Percentiles rank a stretch among this genome's conserved stretches.
Conservation (phyloP, 2,797 vertebrate species). For the Dallia pectoralis region DNA sequence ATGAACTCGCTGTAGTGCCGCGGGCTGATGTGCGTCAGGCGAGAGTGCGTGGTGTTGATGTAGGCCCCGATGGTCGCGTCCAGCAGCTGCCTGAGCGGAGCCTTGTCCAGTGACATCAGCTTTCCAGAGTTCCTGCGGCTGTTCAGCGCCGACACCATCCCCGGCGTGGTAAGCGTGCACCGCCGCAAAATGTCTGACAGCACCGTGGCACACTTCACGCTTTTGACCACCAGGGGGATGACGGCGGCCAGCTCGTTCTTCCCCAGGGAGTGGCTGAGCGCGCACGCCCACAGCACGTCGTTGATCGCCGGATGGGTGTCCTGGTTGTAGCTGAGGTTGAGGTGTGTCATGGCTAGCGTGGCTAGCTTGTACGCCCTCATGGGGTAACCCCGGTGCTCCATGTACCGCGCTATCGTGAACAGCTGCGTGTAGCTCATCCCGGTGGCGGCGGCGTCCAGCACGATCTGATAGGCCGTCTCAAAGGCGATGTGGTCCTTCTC, state of each 20-base stretch:
- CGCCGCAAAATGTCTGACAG: constrained; percentile 96
- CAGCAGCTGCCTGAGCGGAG: constrained; percentile 92
- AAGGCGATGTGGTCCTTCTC: constrained; percentile 99
- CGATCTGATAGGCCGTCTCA: constrained; percentile 99
- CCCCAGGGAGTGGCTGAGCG: constrained; percentile 95
- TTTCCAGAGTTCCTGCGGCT: constrained; percentile 95
- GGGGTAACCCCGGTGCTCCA: constrained; percentile 97
- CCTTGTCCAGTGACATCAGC: constrained; percentile 98
- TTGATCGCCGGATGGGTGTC: constrained; percentile 99
- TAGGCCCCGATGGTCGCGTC: constrained; percentile 97
- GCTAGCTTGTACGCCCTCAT: constrained; percentile 97
- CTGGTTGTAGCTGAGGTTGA: constrained; percentile 99
- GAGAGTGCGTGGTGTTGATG: constrained; percentile 96
- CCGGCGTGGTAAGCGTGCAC: constrained; percentile 95
- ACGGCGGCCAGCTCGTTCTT: constrained; percentile 96
- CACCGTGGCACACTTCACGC: constrained; percentile 97
- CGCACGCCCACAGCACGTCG: constrained; percentile 97
- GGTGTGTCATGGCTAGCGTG: constrained; percentile 93
- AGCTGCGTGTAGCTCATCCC: constrained; percentile 98
- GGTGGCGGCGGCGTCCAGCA: constrained; percentile 90
- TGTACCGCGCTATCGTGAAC: constrained; percentile 97
- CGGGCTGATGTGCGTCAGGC: constrained; percentile 98
- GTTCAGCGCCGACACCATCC: constrained; percentile 89
- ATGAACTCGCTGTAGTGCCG: constrained; percentile 99
- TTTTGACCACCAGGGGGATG: constrained; percentile 97